Evolutionary conservation across 2,113 vertebrate species (phyloP).

Genomic region (Rissa tridactyla): DNA sequence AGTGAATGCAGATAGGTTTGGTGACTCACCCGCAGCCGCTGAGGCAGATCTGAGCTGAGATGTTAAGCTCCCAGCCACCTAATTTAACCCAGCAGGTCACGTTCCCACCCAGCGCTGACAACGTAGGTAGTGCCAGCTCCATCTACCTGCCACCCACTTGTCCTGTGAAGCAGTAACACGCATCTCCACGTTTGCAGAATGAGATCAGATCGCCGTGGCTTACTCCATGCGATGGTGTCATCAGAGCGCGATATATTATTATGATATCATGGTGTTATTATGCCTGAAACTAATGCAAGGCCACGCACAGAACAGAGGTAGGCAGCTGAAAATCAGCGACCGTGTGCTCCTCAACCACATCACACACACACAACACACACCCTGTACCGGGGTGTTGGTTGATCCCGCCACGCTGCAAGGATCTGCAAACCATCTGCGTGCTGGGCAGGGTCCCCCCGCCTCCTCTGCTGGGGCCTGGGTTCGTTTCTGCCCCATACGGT

Average conservation of each 20-base stretch:
- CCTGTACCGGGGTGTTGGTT: background rate
- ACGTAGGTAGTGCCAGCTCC: background rate
- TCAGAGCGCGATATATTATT: background rate
- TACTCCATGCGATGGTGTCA: background rate
- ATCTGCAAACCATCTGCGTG: background rate
- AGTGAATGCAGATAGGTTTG: constrained; percentile 38
- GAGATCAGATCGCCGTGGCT: constrained; percentile 50
- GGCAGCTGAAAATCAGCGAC: background rate
- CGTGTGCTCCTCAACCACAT: background rate
- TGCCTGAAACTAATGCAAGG: constrained; percentile 19
- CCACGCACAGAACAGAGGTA: background rate
- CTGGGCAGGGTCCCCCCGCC: background rate
- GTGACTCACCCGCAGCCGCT: background rate
- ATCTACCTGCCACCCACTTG: background rate
- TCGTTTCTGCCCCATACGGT: background rate
- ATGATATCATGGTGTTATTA: constrained; percentile 36
- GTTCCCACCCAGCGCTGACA: constrained; percentile 35
- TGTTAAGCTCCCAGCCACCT: constrained; percentile 16
- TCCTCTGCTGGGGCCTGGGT: background rate
- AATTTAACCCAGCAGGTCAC: constrained; percentile 42
- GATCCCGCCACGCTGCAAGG: background rate
- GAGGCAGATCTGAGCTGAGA: constrained; percentile 30
- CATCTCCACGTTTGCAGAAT: background rate
- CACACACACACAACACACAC: background rate
- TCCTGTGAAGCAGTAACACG: background rate